Evolutionary conservation across 2,797 vertebrate genomes (phyloP).

Genomic region (Chanos chanos): DNA sequence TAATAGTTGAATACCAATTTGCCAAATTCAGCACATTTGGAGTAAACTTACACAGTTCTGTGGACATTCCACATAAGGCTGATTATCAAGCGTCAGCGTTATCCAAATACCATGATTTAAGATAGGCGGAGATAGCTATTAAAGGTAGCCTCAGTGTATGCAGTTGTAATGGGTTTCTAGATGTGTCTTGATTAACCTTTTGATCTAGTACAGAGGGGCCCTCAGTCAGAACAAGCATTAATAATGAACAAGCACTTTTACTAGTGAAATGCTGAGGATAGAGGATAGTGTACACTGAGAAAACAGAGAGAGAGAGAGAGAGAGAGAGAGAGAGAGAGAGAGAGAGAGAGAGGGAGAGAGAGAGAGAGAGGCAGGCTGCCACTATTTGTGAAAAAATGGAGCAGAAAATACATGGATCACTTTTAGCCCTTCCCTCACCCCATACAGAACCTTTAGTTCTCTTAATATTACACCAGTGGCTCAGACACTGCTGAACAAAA

Average conservation of each 20-base stretch:
- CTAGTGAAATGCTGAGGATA: background rate
- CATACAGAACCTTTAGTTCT: no score
- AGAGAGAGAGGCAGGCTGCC: background rate
- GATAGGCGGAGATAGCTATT: no score
- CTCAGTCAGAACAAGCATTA: constrained; percentile 11
- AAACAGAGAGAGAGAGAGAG: background rate
- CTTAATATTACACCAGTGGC: no score
- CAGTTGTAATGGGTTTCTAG: constrained; percentile 14
- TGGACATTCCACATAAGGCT: no score
- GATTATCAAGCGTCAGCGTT: no score
- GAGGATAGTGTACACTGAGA: background rate
- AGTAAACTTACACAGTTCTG: no score
- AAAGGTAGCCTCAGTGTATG: constrained; percentile 1
- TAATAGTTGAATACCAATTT: no score
- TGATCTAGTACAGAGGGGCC: constrained; percentile 5
- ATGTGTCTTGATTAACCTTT: constrained; percentile 18
- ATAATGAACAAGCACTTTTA: constrained; percentile 11
- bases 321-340: background rate
- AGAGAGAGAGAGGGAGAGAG: background rate
- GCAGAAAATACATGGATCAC: constrained; percentile 3
- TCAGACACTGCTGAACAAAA: no score
- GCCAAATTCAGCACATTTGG: no score
- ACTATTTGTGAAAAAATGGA: background rate
- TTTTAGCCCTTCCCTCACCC: no score
- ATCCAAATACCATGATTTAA: no score